Evolutionary conservation across 2,888 invertebrate genomes (phyloP).

Genomic region (Empis livida): DNA sequence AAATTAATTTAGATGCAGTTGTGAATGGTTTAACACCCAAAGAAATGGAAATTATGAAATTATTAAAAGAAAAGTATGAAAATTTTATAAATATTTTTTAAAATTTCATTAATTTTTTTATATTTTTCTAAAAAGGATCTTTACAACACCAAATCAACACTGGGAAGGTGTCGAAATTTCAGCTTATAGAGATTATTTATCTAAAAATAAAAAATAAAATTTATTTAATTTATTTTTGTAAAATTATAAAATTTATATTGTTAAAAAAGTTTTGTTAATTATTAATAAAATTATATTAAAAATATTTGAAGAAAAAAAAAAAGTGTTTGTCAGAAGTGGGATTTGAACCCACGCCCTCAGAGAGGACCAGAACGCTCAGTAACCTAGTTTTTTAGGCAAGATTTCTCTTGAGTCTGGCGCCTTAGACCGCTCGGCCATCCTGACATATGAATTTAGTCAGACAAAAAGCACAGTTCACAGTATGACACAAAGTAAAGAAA

Average conservation of each 20-base stretch:
- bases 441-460: not conserved
- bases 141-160: conserved; percentile 20
- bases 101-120: not conserved
- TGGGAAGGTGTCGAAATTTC: conserved; percentile 49
- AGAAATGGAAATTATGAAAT: conserved; percentile 48
- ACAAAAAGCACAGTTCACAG: too few species aligned
- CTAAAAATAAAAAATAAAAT: conserved; percentile 5
- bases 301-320: not conserved
- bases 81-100: not conserved
- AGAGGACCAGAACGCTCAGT: conserved; percentile 18
- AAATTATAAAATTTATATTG: not conserved
- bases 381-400: not conserved
- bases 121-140: conserved; percentile 1
- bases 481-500: too few species aligned
- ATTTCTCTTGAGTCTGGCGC: conserved; percentile 2
- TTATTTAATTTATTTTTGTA: not conserved
- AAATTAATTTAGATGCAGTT: conserved; percentile 49
- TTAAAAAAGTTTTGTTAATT: too few species aligned
- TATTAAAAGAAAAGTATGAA: conserved; percentile 48
- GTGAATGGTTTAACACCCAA: conserved; percentile 48
- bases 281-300: not conserved
- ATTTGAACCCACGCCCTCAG: conserved; percentile 21
- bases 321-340: conserved; percentile 14
- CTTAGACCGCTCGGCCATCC: conserved; percentile 3
- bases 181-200: conserved; percentile 26